Percentiles rank a stretch among this genome's conserved stretches.
Evolutionary conservation across 2,797 vertebrate species (phyloP).

Genomic region (Pangasius larnaudii): DNA sequence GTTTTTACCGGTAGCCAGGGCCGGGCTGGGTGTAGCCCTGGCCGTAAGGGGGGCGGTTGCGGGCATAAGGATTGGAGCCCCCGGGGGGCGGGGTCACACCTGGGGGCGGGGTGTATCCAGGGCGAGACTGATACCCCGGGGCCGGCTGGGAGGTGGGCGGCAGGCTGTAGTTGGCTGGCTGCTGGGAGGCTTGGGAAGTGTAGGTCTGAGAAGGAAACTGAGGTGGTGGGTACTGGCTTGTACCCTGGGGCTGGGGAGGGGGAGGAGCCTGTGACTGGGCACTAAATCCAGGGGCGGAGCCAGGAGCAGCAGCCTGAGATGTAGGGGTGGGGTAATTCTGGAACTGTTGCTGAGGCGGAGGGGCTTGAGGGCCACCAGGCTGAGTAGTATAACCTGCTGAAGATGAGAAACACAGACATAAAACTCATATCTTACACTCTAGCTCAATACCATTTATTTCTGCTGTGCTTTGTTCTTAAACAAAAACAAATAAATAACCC

Average conservation of each 20-base stretch:
- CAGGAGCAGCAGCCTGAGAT: slow-evolving; percentile 83
- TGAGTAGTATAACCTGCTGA: slow-evolving; percentile 89
- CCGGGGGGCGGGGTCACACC: slow-evolving; percentile 89
- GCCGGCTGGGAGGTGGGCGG: slow-evolving; percentile 84
- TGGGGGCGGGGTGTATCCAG: slow-evolving; percentile 87
- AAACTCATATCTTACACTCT: not conserved
- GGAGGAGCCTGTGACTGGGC: slow-evolving; percentile 80
- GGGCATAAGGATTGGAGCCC: slow-evolving; percentile 91
- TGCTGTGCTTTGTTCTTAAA: not conserved
- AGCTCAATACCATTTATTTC: not conserved
- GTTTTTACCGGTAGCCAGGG: slow-evolving; percentile 88
- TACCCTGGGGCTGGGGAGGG: slow-evolving; percentile 83
- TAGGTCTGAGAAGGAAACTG: slow-evolving; percentile 90
- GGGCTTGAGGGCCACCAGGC: slow-evolving; percentile 77
- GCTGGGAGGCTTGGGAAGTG: slow-evolving; percentile 86
- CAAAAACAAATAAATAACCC: not conserved
- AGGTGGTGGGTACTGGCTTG: slow-evolving; percentile 87
- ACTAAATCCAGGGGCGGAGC: slow-evolving; percentile 58
- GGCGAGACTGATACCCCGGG: slow-evolving; percentile 85
- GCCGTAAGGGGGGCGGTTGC: slow-evolving; percentile 89
- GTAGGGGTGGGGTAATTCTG: slow-evolving; percentile 88
- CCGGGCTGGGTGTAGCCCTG: slow-evolving; percentile 94
- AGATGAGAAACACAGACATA: slow-evolving; percentile 37
- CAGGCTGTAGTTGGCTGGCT: slow-evolving; percentile 86
- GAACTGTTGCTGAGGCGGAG: slow-evolving; percentile 87